phyloP scores from a whole-genome alignment of 2,797 vertebrate species.

The Bufotes viridis region DNA sequence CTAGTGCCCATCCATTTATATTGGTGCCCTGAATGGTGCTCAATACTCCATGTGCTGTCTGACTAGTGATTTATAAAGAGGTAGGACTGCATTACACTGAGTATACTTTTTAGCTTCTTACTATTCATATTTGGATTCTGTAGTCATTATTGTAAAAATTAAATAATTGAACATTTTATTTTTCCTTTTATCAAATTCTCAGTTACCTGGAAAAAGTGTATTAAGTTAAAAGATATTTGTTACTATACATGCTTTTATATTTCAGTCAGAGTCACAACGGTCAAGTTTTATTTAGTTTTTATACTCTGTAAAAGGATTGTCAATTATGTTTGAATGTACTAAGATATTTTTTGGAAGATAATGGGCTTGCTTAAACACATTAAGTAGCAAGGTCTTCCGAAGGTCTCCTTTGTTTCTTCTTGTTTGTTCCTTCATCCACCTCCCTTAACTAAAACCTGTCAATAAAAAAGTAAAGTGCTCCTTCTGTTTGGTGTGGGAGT shows the following conservation, averaged over 20 bases:
- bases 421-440: neutral
- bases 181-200: no score
- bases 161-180: no score
- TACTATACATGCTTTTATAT: neutral
- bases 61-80: no score
- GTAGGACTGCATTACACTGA: no score
- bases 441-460: neutral
- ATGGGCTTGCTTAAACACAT: neutral
- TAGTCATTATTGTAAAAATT: no score
- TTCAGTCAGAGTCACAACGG: neutral
- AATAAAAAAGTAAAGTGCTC: neutral
- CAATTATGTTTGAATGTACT: neutral
- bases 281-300: neutral
- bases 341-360: neutral
- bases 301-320: neutral
- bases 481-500: neutral
- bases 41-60: no score
- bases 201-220: no score
- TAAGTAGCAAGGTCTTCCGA: neutral
- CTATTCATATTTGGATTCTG: no score
- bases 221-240: no score
- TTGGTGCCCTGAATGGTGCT: no score
- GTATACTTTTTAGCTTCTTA: no score
- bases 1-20: no score
- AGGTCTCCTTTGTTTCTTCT: neutral